phyloP scores from a whole-genome alignment of 2,113 vertebrate species.

The Aix galericulata region DNA sequence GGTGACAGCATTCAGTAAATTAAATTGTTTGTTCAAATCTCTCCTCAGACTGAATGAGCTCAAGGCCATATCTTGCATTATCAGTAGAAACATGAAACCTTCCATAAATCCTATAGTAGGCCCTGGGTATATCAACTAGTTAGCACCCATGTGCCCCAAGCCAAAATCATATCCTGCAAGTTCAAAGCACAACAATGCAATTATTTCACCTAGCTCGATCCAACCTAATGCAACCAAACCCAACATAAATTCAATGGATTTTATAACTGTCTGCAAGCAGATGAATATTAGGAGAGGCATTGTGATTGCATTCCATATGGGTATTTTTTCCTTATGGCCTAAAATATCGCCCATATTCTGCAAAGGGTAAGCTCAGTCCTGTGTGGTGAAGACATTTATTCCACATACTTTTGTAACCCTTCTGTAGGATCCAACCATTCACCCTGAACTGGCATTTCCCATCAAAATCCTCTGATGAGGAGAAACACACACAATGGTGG shows the following conservation, averaged over 20 bases:
- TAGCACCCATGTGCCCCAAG: background rate
- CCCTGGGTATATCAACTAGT: background rate
- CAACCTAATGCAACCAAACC: background rate
- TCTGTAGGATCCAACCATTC: background rate
- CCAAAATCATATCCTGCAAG: background rate
- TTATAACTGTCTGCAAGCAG: background rate
- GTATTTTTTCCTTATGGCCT: background rate
- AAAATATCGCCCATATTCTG: background rate
- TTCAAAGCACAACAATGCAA: background rate
- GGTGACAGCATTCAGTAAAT: background rate
- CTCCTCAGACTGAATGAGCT: background rate
- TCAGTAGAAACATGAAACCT: background rate
- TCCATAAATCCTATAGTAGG: background rate
- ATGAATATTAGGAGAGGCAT: background rate
- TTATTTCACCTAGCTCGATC: background rate
- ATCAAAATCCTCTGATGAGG: background rate
- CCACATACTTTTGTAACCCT: background rate
- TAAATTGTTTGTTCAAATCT: background rate
- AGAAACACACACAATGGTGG: background rate
- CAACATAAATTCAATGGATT: background rate
- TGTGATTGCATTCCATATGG: background rate
- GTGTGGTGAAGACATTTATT: background rate
- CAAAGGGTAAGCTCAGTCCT: background rate
- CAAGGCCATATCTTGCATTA: background rate
- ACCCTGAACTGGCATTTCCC: background rate